Conservation (phyloP, 2,797 vertebrate species). For the Hybognathus amarus region DNA sequence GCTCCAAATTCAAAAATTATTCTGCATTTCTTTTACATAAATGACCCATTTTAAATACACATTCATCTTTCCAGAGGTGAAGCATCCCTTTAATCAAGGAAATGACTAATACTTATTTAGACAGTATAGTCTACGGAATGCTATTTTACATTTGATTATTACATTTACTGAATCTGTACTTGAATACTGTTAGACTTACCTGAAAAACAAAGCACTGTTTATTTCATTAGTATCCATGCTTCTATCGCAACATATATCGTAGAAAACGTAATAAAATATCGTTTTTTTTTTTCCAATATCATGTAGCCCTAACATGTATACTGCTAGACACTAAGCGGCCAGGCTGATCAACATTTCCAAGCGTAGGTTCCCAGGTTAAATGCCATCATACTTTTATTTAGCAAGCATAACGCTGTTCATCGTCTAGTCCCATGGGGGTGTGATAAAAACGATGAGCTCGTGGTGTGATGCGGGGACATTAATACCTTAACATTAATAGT, state of each 20-base stretch:
- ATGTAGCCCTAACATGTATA: not conserved
- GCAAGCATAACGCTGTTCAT: not conserved
- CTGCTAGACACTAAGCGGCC: not conserved
- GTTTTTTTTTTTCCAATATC: not conserved
- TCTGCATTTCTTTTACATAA: no score
- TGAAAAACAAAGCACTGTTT: no score
- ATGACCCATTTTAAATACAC: no score
- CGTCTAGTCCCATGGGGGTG: not conserved
- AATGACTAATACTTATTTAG: not conserved
- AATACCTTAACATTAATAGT: no score
- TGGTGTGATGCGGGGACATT: not conserved
- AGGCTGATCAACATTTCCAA: not conserved
- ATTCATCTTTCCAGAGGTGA: no score
- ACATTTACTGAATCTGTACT: no score
- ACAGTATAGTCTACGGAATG: no score
- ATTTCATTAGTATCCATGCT: no score
- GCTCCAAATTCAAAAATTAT: no score
- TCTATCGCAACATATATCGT: not conserved
- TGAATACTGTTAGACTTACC: no score
- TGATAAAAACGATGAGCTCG: not conserved
- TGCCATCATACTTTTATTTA: not conserved
- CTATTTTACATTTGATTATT: no score
- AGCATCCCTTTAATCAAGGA: no score
- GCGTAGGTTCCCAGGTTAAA: slow-evolving; percentile 3
- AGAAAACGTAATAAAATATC: not conserved